Evolutionary conservation across 2,888 invertebrate genomes (phyloP).

Genomic region (Diachrysia chrysitis): DNA sequence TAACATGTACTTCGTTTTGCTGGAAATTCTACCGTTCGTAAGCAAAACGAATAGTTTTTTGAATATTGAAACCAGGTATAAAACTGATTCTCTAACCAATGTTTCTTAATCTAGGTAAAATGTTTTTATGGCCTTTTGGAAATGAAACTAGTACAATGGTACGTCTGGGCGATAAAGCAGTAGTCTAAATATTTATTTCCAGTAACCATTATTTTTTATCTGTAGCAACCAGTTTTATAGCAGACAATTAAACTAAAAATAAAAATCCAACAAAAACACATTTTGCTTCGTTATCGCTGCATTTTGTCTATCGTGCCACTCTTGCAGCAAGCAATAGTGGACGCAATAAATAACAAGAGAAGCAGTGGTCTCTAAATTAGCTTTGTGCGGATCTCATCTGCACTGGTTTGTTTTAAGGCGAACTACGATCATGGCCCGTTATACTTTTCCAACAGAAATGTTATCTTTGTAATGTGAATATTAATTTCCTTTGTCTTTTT

Average conservation of each 20-base stretch:
- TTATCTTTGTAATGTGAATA: slow-evolving; percentile 30
- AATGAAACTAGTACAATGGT: not conserved
- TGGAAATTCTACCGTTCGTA: no score
- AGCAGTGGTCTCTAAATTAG: slow-evolving; percentile 74
- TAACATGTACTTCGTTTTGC: no score
- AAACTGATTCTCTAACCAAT: no score
- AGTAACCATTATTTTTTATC: not conserved
- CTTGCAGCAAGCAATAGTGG: slow-evolving; percentile 63
- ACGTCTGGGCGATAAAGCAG: not conserved
- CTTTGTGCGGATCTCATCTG: slow-evolving; percentile 59
- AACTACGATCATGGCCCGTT: not conserved
- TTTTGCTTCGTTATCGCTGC: slow-evolving; percentile 40
- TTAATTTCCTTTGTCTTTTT: slow-evolving; percentile 37
- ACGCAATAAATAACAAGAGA: slow-evolving; percentile 73
- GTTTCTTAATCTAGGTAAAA: not conserved
- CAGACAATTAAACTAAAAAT: not conserved
- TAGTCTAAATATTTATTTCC: no score
- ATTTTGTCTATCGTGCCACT: slow-evolving; percentile 42
- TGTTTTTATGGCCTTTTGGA: not conserved
- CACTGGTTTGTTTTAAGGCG: slow-evolving; percentile 53
- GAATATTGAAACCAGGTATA: no score
- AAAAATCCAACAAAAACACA: slow-evolving; percentile 15
- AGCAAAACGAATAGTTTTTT: no score
- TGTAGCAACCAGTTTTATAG: not conserved
- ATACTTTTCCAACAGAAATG: slow-evolving; percentile 27